Conservation (phyloP, 2,888 invertebrate genomes). For the Drepana falcataria region DNA sequence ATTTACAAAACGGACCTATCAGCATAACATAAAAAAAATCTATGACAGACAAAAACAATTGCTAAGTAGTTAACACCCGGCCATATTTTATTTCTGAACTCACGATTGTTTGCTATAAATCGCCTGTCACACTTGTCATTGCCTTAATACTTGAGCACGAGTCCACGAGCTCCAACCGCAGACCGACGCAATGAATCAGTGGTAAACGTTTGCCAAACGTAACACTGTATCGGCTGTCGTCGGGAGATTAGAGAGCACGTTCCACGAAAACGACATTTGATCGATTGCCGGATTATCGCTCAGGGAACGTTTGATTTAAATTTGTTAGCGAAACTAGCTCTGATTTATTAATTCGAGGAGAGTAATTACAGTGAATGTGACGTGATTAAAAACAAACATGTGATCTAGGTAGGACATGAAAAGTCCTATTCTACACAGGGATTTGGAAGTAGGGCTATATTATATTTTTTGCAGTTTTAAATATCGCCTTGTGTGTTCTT, state of each 20-base stretch:
- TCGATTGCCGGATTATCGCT: conserved; percentile 47
- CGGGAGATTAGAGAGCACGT: conserved; percentile 60
- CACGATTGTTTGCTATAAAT: conserved; percentile 68
- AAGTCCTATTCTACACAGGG: no score
- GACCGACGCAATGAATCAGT: conserved; percentile 26
- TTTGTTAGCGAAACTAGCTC: conserved; percentile 9
- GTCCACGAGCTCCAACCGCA: conserved; percentile 6
- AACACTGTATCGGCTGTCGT: conserved; percentile 40
- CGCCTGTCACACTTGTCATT: conserved; percentile 67
- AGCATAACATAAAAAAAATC: conserved; percentile 3
- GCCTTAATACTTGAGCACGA: conserved; percentile 44
- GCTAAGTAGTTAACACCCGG: conserved; percentile 19
- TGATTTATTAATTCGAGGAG: conserved; percentile 9
- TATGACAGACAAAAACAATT: conserved; percentile 23
- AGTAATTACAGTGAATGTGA: neutral
- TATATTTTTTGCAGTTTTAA: neutral
- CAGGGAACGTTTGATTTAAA: conserved; percentile 12
- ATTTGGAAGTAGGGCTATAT: no score
- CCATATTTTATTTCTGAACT: conserved; percentile 42
- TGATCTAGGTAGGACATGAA: no score
- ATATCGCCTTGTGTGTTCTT: conserved; percentile 46
- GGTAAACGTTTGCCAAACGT: conserved; percentile 32
- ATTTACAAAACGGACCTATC: conserved; percentile 1
- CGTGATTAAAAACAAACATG: no score
- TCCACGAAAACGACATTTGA: conserved; percentile 61